Evolutionary conservation across 2,888 invertebrate species (phyloP).

Genomic region (Limenitis arthemis): DNA sequence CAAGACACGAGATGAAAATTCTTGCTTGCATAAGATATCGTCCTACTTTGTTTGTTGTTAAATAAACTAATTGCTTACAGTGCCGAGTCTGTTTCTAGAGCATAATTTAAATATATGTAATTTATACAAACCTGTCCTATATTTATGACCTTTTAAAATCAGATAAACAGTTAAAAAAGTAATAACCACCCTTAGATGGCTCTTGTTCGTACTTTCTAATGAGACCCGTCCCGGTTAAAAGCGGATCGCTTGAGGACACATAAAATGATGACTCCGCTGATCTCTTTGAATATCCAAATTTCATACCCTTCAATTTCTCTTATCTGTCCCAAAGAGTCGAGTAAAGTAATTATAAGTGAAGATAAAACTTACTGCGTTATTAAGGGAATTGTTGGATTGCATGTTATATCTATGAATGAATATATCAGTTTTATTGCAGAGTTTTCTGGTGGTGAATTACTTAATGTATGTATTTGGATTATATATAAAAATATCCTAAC

Average conservation of each 20-base stretch:
- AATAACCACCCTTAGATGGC: neutral
- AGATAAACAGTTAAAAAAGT: neutral
- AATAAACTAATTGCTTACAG: too few species aligned
- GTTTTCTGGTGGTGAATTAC: too few species aligned
- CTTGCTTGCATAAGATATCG: too few species aligned
- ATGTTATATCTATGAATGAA: neutral
- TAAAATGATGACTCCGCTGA: conserved; percentile 20
- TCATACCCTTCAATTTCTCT: conserved; percentile 16
- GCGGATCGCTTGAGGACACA: conserved; percentile 14
- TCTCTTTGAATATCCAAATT: conserved; percentile 12
- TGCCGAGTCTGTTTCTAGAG: too few species aligned
- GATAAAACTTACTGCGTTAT: conserved; percentile 1
- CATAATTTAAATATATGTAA: too few species aligned
- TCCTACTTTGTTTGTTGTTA: too few species aligned
- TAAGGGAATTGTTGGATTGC: neutral
- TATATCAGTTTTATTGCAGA: neutral
- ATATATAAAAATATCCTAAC: too few species aligned
- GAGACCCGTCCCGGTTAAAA: conserved; percentile 4
- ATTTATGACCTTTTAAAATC: too few species aligned
- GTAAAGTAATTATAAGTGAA: conserved; percentile 6
- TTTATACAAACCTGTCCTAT: too few species aligned
- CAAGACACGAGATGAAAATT: too few species aligned
- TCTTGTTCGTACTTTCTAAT: neutral
- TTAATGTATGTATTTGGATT: too few species aligned
- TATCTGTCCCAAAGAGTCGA: conserved; percentile 11